Percentiles rank a stretch among this genome's conserved stretches.
These are phyloP conservation scores for Lacanobia wlatinum DNA, from an alignment of 2,888 invertebrate genomes.

Conservation along the genomic window DNA sequence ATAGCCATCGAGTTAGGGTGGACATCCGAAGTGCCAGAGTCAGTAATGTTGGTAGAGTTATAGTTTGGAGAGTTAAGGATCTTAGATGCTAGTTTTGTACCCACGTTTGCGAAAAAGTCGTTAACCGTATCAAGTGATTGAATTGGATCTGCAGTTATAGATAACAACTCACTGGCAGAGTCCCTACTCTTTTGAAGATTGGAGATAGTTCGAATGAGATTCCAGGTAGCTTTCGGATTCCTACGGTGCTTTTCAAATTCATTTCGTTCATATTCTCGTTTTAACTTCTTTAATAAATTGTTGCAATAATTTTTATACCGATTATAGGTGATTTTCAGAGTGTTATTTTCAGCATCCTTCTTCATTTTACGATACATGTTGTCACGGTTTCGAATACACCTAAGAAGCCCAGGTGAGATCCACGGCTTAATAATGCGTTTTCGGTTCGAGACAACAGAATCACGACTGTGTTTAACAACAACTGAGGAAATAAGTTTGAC, in stretches of 20 bases:
- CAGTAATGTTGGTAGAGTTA: no score
- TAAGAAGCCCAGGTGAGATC: not conserved
- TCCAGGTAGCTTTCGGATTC: conserved; percentile 3
- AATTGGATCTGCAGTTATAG: not conserved
- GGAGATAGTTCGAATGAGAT: not conserved
- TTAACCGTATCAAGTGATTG: not conserved
- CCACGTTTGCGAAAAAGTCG: not conserved
- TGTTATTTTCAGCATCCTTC: not conserved
- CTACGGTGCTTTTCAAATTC: not conserved
- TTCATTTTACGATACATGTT: conserved; percentile 2
- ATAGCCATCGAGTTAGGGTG: not conserved
- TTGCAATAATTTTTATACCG: not conserved
- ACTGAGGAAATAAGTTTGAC: not conserved
- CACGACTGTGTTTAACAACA: not conserved
- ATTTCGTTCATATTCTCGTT: not conserved
- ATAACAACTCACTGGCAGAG: not conserved
- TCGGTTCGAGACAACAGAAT: not conserved
- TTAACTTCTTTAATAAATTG: not conserved
- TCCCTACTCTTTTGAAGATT: not conserved
- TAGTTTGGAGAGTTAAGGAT: no score
- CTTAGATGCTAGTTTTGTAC: no score
- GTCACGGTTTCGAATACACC: not conserved
- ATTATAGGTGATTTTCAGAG: not conserved
- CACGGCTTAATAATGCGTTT: conserved; percentile 6
- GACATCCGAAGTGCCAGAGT: not conserved